These are phyloP conservation scores for Sebastes paucispinis DNA, from an alignment of 2,797 vertebrate genomes.

Conservation along the genomic window DNA sequence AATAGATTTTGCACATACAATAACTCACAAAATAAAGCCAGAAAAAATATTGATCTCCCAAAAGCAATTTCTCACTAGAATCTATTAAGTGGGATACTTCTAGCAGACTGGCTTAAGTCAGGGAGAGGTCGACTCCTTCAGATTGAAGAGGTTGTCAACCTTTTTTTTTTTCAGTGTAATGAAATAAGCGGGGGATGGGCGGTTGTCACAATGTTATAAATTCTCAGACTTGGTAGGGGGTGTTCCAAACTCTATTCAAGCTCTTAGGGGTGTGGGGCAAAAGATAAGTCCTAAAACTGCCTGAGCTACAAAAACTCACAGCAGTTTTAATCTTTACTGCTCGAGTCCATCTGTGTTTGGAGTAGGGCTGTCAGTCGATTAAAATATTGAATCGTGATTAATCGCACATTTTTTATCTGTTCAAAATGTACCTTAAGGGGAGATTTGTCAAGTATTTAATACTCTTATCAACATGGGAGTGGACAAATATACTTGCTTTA, in stretches of 20 bases:
- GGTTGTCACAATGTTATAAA: slow-evolving; percentile 73
- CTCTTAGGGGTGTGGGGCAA: slow-evolving; percentile 35
- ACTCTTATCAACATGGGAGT: too few species aligned
- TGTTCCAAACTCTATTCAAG: slow-evolving; percentile 62
- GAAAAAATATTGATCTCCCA: neutral
- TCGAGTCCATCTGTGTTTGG: slow-evolving; percentile 44
- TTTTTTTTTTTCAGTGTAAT: slow-evolving; percentile 56
- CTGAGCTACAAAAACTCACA: slow-evolving; percentile 47
- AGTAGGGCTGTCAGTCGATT: neutral
- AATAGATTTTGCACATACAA: slow-evolving; percentile 9
- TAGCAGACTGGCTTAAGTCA: slow-evolving; percentile 22
- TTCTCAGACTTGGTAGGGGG: slow-evolving; percentile 68
- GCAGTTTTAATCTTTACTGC: slow-evolving; percentile 43
- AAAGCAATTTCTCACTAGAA: slow-evolving; percentile 15
- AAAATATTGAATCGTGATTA: too few species aligned
- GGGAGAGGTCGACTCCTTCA: slow-evolving; percentile 30
- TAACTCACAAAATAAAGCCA: slow-evolving; percentile 11
- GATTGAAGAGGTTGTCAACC: slow-evolving; percentile 67
- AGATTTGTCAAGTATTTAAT: too few species aligned
- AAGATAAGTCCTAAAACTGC: slow-evolving; percentile 59
- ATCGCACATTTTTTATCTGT: too few species aligned
- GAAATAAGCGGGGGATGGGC: slow-evolving; percentile 73
- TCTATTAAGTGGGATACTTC: slow-evolving; percentile 19
- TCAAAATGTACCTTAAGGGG: too few species aligned
- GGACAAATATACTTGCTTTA: too few species aligned